Evolutionary conservation across 2,888 invertebrate species (phyloP).

Genomic region (Diarsia brunnea): DNA sequence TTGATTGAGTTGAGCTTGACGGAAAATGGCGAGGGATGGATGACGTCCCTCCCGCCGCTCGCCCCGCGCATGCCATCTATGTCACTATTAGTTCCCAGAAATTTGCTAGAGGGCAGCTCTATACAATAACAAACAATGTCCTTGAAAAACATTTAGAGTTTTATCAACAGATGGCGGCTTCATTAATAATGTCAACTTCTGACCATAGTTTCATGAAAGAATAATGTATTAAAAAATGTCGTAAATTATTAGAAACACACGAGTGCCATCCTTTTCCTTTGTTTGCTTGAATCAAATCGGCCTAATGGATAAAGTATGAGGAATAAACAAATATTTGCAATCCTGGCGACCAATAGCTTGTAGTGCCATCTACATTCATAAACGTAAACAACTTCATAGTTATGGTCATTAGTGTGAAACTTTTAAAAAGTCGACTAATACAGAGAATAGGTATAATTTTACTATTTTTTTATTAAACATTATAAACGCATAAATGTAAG

Average conservation of each 20-base stretch:
- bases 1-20: slow-evolving; percentile 88
- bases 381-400: neutral
- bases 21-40: slow-evolving; percentile 89
- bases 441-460: too few relatives aligned
- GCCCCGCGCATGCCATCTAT: slow-evolving; percentile 80
- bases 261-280: accelerated
- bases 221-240: neutral
- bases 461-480: too few relatives aligned
- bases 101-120: slow-evolving; percentile 78
- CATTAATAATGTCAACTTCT: neutral
- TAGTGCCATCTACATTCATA: slow-evolving; percentile 32
- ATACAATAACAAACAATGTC: slow-evolving; percentile 69
- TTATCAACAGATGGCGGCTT: slow-evolving; percentile 70
- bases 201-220: neutral
- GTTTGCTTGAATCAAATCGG: neutral
- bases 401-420: neutral
- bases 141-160: slow-evolving; percentile 39
- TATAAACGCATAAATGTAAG: too few relatives aligned
- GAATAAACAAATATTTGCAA: neutral
- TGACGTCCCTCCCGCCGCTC: slow-evolving; percentile 80
- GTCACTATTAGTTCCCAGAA: slow-evolving; percentile 61
- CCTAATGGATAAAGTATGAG: neutral
- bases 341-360: neutral
- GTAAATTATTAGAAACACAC: neutral
- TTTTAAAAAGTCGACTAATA: slow-evolving; percentile 16